Base-by-base conservation (phyloP, 2,797 vertebrate species). In the Cirrhinus mrigala region DNA sequence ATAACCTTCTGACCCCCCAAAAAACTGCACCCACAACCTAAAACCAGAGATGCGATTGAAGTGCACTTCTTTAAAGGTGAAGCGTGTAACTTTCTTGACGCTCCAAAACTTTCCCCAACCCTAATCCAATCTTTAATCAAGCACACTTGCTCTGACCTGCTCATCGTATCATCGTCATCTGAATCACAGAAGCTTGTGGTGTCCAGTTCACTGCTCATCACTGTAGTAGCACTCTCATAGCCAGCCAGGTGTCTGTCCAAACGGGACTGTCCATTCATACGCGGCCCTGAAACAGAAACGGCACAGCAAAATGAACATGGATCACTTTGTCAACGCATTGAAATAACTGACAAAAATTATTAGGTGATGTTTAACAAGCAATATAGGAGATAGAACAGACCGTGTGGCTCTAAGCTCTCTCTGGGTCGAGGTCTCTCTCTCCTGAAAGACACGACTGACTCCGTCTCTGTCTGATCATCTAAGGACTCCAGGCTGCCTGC, bases 131-230 rank as follows among this genome's bases (percentile, higher is more conserved):
- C 60, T 62, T 62, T 24, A 24, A 24, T 33, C 1, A 33, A 48
- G 20, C 37, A 22, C 33, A 37, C 60, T 15, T 0, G 4, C 44
- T 22, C 86, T 60, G 76, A 97, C 97, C 97, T 96, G 95, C 97
- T 98, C 96, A 97, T 97, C 89, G 96, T 95, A 90, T 98, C 97
- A 0, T 97, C 97, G 1, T 98, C 97, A 0, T 98, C 97, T 0
- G 97, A 97, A 90, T 98, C 97, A 1, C 97, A 97, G 90, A 97
- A 96, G 91, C 97, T 97, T 87, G 97, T 97, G 27, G 97, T 97
- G 84, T 98, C 97, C 74, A 98, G 92, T 90, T 98, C 97, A 33
- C 97, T 98, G 93, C 97, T 98, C 94, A 98, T 96, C 77, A 97
- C 94, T 0, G 97, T 98, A 56, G 96, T 98, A 66, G 97, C 96